Conservation (phyloP, 2,888 invertebrate species). For the Nebria salina region DNA sequence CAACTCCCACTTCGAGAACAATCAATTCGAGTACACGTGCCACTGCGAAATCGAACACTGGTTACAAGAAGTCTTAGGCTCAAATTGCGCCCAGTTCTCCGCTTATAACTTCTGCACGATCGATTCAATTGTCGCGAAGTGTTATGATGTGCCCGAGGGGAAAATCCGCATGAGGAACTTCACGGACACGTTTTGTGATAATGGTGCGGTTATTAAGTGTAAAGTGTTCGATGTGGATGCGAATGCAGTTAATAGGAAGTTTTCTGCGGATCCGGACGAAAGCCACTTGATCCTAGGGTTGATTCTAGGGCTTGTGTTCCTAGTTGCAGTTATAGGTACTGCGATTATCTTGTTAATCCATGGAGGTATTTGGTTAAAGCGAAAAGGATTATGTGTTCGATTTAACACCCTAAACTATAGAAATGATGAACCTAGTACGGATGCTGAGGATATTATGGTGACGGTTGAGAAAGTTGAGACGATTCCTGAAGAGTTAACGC, state of each 20-base stretch:
- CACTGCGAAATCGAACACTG: slow-evolving; percentile 71
- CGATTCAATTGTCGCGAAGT: slow-evolving; percentile 67
- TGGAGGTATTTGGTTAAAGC: slow-evolving; percentile 68
- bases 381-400: slow-evolving; percentile 67
- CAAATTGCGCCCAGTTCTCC: slow-evolving; percentile 62
- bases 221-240: slow-evolving; percentile 65
- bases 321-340: slow-evolving; percentile 66
- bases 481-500: slow-evolving; percentile 78
- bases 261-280: slow-evolving; percentile 51
- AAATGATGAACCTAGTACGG: slow-evolving; percentile 68
- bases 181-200: slow-evolving; percentile 70
- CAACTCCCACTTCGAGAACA: slow-evolving; percentile 66
- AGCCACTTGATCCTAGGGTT: slow-evolving; percentile 57
- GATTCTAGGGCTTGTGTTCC: slow-evolving; percentile 64
- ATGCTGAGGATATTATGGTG: slow-evolving; percentile 63
- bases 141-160: slow-evolving; percentile 73
- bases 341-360: slow-evolving; percentile 67
- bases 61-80: slow-evolving; percentile 63
- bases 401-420: slow-evolving; percentile 64
- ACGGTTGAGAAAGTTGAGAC: slow-evolving; percentile 66
- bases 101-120: slow-evolving; percentile 73
- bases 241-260: slow-evolving; percentile 56
- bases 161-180: slow-evolving; percentile 72
- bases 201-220: slow-evolving; percentile 66
- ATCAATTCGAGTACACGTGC: slow-evolving; percentile 72